Conservation (phyloP, 2,888 invertebrate genomes). For the Cremastinae sp. region DNA sequence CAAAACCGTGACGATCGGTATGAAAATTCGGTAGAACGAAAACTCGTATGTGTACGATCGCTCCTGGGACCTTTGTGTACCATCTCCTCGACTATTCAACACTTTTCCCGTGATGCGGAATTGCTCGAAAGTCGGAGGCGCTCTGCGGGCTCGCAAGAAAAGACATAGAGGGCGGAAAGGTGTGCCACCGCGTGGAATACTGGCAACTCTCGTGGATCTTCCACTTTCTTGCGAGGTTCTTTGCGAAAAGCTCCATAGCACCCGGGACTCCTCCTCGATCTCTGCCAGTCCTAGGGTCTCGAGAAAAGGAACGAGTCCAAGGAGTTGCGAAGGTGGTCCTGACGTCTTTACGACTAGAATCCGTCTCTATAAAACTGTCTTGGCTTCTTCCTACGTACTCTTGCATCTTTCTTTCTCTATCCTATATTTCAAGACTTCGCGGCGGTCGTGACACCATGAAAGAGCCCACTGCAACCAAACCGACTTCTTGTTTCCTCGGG, state of each 20-base stretch:
- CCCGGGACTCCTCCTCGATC: conserved; percentile 49
- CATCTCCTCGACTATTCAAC: conserved; percentile 26
- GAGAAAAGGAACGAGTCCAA: conserved; percentile 65
- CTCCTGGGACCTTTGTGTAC: conserved; percentile 32
- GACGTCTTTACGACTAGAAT: conserved; percentile 78
- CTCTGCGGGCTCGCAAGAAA: conserved; percentile 62
- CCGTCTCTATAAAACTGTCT: conserved; percentile 79
- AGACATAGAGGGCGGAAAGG: conserved; percentile 41
- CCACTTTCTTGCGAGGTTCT: conserved; percentile 69
- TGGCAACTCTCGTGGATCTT: conserved; percentile 74
- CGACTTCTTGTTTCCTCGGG: conserved; percentile 48
- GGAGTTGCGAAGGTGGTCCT: conserved; percentile 70
- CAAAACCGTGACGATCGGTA: not conserved
- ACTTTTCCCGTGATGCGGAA: conserved; percentile 15
- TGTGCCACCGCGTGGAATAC: conserved; percentile 39
- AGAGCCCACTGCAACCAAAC: conserved; percentile 32
- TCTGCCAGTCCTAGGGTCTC: conserved; percentile 41
- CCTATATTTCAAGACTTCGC: conserved; percentile 40
- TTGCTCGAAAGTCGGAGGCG: conserved; percentile 54
- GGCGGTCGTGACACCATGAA: conserved; percentile 44
- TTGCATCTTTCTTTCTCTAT: conserved; percentile 26
- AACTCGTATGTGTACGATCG: conserved; percentile 63
- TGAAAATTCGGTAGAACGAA: conserved; percentile 63
- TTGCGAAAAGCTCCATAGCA: conserved; percentile 35
- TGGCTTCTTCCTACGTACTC: conserved; percentile 63